Conservation (phyloP, 2,113 vertebrate genomes). For the Mola mola region DNA sequence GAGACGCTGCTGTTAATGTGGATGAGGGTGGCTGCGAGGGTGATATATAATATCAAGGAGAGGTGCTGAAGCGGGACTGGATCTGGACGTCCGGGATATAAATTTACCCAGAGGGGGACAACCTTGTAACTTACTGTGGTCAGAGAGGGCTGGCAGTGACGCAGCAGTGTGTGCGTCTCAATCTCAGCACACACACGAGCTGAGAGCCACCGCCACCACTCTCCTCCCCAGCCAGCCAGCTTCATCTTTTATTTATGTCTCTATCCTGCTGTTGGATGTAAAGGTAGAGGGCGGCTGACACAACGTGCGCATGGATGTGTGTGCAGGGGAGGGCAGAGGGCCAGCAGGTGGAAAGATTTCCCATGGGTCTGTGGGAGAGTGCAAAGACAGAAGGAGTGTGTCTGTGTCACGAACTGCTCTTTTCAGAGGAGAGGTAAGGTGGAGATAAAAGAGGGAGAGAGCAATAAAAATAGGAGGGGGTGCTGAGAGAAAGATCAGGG, state of each 20-base stretch:
- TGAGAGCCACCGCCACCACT: slow-evolving; percentile 7
- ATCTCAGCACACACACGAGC: slow-evolving; percentile 31
- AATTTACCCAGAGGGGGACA: slow-evolving; percentile 56
- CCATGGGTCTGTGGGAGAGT: slow-evolving; percentile 46
- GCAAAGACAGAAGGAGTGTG: slow-evolving; percentile 19
- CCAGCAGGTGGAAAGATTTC: slow-evolving; percentile 57
- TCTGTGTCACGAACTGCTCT: slow-evolving; percentile 20
- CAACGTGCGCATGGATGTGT: not conserved
- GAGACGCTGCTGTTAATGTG: slow-evolving; percentile 16
- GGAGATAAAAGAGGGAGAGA: slow-evolving; percentile 16
- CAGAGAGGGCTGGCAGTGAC: slow-evolving; percentile 30
- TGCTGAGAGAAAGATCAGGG: not conserved
- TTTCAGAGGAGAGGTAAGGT: slow-evolving; percentile 30
- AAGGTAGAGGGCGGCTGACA: slow-evolving; percentile 24
- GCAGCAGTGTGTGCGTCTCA: slow-evolving; percentile 43
- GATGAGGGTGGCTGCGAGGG: slow-evolving; percentile 28
- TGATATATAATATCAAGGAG: slow-evolving; percentile 45
- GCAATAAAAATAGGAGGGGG: slow-evolving; percentile 2
- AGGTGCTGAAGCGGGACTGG: slow-evolving; percentile 63
- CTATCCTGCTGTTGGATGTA: slow-evolving; percentile 50
- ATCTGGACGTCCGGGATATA: slow-evolving; percentile 46
- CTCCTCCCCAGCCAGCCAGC: slow-evolving; percentile 54
- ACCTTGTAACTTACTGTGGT: slow-evolving; percentile 46
- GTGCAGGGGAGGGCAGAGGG: not conserved
- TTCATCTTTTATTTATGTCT: slow-evolving; percentile 77